These are phyloP conservation scores for Eurosta solidaginis DNA, from an alignment of 1,140 invertebrate genomes.

Conservation along the genomic window DNA sequence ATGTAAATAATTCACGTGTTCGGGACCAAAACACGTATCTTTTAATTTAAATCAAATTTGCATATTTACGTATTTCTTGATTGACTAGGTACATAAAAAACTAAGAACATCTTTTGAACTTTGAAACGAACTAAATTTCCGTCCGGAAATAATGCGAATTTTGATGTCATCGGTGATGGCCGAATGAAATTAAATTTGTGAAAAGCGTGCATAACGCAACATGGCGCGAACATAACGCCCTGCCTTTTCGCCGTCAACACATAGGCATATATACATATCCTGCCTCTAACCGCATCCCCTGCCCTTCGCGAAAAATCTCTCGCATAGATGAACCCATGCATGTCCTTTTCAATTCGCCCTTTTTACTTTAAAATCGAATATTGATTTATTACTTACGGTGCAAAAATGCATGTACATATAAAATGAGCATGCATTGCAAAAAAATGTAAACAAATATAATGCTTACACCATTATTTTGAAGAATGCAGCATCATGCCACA, in stretches of 20 bases:
- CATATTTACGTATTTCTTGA: too few relatives aligned
- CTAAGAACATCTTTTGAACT: too few relatives aligned
- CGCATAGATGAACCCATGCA: too few relatives aligned
- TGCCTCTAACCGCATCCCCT: constrained; percentile 41
- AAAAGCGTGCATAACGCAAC: constrained; percentile 38
- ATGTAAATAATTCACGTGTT: too few relatives aligned
- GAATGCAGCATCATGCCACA: constrained; percentile 23
- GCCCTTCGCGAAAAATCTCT: neutral
- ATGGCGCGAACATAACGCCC: constrained; percentile 59
- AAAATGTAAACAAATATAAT: constrained; percentile 35
- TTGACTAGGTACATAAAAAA: too few relatives aligned
- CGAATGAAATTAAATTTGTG: constrained; percentile 32
- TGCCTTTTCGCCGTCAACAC: constrained; percentile 34
- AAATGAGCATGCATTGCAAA: constrained; percentile 20
- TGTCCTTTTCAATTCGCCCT: constrained; percentile 30
- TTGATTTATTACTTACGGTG: constrained; percentile 36
- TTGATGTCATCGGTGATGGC: neutral
- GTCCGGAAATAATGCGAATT: neutral
- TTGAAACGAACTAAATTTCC: neutral
- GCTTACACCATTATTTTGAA: too few relatives aligned
- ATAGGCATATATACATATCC: too few relatives aligned
- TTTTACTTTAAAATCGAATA: constrained; percentile 36
- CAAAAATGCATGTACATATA: constrained; percentile 31
- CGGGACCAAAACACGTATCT: too few relatives aligned
- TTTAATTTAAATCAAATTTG: too few relatives aligned